Percentiles rank a stretch among this genome's conserved stretches.
Conservation (phyloP, 2,888 invertebrate genomes). For the Callyntrura guangdongensis region DNA sequence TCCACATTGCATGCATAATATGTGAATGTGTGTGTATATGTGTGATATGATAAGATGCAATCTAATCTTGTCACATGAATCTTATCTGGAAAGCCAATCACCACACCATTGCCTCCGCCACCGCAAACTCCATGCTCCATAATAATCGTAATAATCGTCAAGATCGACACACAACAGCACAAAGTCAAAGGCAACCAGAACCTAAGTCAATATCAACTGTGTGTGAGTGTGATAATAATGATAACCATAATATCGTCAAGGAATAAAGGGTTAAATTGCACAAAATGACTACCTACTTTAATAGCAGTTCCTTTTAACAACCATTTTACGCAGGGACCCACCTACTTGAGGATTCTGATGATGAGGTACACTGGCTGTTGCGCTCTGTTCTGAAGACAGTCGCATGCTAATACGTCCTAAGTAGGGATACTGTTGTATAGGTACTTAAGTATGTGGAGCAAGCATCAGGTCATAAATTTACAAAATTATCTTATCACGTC, state of each 20-base stretch:
- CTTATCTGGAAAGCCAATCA: conserved; percentile 74
- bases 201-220: conserved; percentile 68
- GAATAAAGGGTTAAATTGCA: conserved; percentile 47
- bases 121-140: conserved; percentile 55
- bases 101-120: not conserved
- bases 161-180: not conserved
- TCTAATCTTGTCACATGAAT: conserved; percentile 80
- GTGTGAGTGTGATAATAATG: conserved; percentile 31
- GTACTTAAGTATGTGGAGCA: no score
- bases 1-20: conserved; percentile 40
- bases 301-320: not conserved
- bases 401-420: no score
- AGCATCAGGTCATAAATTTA: conserved; percentile 56
- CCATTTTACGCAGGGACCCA: not conserved
- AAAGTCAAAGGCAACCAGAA: conserved; percentile 58
- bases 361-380: conserved; percentile 29
- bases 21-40: conserved; percentile 37
- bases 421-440: not conserved
- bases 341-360: not conserved
- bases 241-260: conserved; percentile 23
- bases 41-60: conserved; percentile 74
- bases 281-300: conserved; percentile 38
- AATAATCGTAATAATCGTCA: conserved; percentile 35
- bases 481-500: conserved; percentile 74
- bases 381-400: not conserved